Percentiles rank a stretch among this genome's conserved stretches.
Conservation (phyloP, 2,888 invertebrate species). For the Flexamia atlantica region DNA sequence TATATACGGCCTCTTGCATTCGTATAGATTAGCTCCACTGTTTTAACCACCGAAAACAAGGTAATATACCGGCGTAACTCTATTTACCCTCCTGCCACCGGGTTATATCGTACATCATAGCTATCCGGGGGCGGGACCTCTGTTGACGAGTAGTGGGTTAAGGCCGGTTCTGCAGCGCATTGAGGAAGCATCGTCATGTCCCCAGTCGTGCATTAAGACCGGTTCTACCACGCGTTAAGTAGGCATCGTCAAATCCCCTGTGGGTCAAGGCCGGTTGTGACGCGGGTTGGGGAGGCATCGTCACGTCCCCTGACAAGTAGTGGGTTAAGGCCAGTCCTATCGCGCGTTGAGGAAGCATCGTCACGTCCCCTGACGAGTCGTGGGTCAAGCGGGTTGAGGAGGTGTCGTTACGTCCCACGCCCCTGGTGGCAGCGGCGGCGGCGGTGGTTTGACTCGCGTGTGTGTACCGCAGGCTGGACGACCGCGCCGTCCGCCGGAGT, state of each 20-base stretch:
- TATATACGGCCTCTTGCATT: too few species aligned
- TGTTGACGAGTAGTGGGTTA: background rate
- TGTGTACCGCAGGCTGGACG: background rate
- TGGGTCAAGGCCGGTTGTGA: background rate
- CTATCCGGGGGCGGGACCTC: background rate
- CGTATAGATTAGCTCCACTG: too few species aligned
- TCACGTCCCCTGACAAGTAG: background rate
- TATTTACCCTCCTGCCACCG: too few species aligned
- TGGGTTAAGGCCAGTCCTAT: background rate
- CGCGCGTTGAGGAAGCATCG: too few species aligned
- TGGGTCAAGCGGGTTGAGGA: background rate
- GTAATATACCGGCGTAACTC: too few species aligned
- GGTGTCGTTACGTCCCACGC: background rate
- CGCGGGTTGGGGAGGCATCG: background rate
- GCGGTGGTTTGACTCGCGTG: too few species aligned
- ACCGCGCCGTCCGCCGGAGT: slow-evolving; percentile 4
- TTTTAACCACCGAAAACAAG: too few species aligned
- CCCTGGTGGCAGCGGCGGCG: background rate
- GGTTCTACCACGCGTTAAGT: background rate
- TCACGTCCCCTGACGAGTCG: too few species aligned
- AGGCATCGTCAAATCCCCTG: too few species aligned
- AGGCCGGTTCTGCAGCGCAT: background rate
- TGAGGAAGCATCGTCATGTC: too few species aligned
- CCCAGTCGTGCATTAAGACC: background rate
- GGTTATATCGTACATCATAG: too few species aligned